Conservation (phyloP, 2,888 invertebrate species). For the Allygus modestus region DNA sequence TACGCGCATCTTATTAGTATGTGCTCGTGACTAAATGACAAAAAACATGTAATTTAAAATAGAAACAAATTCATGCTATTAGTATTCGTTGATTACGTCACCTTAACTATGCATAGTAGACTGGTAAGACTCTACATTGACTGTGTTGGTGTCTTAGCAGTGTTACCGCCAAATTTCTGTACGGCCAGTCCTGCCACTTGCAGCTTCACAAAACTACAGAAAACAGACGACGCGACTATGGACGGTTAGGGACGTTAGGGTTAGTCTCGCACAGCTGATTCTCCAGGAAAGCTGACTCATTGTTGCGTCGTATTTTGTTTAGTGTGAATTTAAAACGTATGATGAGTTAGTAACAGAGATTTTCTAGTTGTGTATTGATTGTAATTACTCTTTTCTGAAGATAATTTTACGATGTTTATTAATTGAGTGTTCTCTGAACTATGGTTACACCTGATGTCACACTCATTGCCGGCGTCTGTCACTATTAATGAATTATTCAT, state of each 20-base stretch:
- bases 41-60: no score
- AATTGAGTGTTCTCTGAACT: neutral
- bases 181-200: constrained; percentile 3
- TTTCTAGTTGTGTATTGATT: neutral
- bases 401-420: neutral
- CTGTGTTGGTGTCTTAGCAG: neutral
- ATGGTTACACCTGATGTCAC: neutral
- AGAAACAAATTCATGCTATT: neutral
- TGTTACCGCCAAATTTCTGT: constrained; percentile 22
- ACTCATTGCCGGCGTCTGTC: constrained; percentile 7
- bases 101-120: neutral
- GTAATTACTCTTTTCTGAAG: neutral
- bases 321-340: neutral
- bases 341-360: neutral
- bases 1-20: no score
- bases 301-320: neutral
- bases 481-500: neutral
- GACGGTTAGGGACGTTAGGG: neutral
- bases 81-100: neutral
- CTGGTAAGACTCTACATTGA: constrained; percentile 10
- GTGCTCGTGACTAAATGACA: no score
- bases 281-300: constrained; percentile 31
- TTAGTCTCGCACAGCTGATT: constrained; percentile 13
- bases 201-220: neutral
- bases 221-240: constrained; percentile 24